phyloP scores from a whole-genome alignment of 2,888 invertebrate genomes.

The Coenonympha arcania region DNA sequence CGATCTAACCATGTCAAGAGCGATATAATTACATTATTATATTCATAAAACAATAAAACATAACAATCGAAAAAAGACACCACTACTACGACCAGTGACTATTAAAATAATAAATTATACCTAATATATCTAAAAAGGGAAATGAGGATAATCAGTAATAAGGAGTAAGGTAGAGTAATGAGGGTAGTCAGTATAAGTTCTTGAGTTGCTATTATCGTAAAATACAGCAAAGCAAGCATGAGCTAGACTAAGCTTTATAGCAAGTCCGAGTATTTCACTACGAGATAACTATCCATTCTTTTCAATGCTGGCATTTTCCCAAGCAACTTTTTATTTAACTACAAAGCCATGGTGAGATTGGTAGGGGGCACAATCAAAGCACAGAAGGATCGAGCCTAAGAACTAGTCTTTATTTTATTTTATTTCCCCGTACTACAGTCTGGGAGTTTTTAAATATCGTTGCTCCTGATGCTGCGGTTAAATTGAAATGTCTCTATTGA shows the following conservation, averaged over 20 bases:
- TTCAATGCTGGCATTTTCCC: conserved; percentile 66
- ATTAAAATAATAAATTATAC: no score
- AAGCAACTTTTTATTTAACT: conserved; percentile 64
- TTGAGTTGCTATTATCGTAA: no score
- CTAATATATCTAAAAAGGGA: no score
- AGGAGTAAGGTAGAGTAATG: no score
- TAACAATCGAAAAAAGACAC: no score
- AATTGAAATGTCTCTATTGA: conserved; percentile 32
- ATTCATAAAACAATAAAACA: no score
- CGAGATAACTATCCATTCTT: conserved; percentile 52
- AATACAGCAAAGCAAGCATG: background rate
- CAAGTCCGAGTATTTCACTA: conserved; percentile 51
- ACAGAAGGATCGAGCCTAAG: conserved; percentile 50
- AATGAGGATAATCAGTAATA: no score
- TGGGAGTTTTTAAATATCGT: conserved; percentile 45
- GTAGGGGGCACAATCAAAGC: conserved; percentile 61
- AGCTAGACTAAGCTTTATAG: no score
- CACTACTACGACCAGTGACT: no score
- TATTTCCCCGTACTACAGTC: conserved; percentile 41
- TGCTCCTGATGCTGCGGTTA: conserved; percentile 34
- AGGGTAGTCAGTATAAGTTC: no score
- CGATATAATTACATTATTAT: no score
- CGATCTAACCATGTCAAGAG: no score
- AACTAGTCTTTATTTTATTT: conserved; percentile 46
- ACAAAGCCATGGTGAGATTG: conserved; percentile 49